A percentile compares a stretch with the other conserved stretches of the same genome.
Evolutionary conservation across 2,888 invertebrate species (phyloP).

Genomic region (Chydorus sphaericus): DNA sequence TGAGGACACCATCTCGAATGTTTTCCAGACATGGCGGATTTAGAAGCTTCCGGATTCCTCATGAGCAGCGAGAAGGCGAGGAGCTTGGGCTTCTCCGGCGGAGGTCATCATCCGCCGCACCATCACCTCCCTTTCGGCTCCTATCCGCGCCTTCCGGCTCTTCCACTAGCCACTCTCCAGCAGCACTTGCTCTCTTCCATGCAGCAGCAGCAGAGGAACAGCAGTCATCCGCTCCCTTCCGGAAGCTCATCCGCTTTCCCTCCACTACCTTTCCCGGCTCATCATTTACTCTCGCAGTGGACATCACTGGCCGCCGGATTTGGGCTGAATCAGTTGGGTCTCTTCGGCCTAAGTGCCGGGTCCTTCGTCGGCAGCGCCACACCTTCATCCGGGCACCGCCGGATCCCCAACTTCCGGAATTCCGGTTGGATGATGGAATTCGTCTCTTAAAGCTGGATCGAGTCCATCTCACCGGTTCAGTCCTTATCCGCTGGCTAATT

Average conservation of each 20-base stretch:
- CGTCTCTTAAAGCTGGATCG: neutral
- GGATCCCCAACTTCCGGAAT: no score
- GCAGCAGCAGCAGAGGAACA: neutral
- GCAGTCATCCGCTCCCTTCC: neutral
- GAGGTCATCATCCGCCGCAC: neutral
- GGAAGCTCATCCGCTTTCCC: neutral
- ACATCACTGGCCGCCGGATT: neutral
- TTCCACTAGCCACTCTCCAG: neutral
- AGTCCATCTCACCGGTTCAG: neutral
- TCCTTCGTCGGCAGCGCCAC: no score
- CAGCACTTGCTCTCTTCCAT: neutral
- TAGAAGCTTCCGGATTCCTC: neutral
- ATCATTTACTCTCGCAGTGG: constrained; percentile 9
- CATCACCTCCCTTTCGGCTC: neutral
- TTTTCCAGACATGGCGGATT: neutral
- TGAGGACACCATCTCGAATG: neutral
- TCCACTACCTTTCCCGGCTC: constrained; percentile 1
- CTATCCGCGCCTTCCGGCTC: neutral
- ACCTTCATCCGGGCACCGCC: no score
- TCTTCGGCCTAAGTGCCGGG: neutral
- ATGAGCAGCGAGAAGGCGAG: neutral
- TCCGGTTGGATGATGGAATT: neutral
- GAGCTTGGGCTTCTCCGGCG: neutral
- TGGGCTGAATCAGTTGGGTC: constrained; percentile 4
- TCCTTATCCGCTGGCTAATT: constrained; percentile 4